phyloP scores from a whole-genome alignment of 2,113 vertebrate genomes.

The Chaetodon trifascialis region DNA sequence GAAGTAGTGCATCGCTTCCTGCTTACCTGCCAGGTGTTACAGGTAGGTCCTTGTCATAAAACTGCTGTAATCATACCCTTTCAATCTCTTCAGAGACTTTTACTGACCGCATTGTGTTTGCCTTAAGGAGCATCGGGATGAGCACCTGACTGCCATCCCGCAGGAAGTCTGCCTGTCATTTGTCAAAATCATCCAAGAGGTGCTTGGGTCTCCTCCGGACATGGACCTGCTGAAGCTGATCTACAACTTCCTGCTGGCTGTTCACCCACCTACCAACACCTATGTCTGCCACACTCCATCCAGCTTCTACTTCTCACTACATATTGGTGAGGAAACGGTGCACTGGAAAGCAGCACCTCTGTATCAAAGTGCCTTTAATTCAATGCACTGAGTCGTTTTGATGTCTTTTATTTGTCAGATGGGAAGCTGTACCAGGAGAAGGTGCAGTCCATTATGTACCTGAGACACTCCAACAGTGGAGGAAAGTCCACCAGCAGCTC shows the following conservation, averaged over 20 bases:
- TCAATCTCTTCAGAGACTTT: not conserved
- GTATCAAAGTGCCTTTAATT: not conserved
- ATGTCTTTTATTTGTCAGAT: constrained; percentile 84
- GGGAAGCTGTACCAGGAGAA: constrained; percentile 97
- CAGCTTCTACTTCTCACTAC: constrained; percentile 97
- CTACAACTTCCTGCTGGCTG: constrained; percentile 96
- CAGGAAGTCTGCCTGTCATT: constrained; percentile 95
- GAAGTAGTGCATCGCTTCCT: constrained; percentile 94
- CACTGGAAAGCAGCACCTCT: not conserved
- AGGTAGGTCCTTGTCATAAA: constrained; percentile 83
- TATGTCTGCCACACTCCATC: constrained; percentile 97
- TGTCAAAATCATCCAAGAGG: constrained; percentile 98
- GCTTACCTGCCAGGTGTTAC: constrained; percentile 95
- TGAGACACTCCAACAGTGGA: constrained; percentile 90
- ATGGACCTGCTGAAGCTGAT: constrained; percentile 92
- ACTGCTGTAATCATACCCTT: not conserved
- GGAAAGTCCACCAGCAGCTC: constrained; percentile 88
- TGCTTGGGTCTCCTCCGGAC: constrained; percentile 97
- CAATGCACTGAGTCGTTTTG: constrained; percentile 32
- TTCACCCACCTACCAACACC: constrained; percentile 98
- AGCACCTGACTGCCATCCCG: constrained; percentile 90
- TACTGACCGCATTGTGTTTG: not conserved
- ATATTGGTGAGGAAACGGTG: constrained; percentile 87
- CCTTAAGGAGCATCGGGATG: constrained; percentile 94
- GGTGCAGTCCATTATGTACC: constrained; percentile 91